Percentiles rank a stretch among this genome's conserved stretches.
phyloP scores from a whole-genome alignment of 2,888 invertebrate genomes.

The Chloromyia formosa region DNA sequence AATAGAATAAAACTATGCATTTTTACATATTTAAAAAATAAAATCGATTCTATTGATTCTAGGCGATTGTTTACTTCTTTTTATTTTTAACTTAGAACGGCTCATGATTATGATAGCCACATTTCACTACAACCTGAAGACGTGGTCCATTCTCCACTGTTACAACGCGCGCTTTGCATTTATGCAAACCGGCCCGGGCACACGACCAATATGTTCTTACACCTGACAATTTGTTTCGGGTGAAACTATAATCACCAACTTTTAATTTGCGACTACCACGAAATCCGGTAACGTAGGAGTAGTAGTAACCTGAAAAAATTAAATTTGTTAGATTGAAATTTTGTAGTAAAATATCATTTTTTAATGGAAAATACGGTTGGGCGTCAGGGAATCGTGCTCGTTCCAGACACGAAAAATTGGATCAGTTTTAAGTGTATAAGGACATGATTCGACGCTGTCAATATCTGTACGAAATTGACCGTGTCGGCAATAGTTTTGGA shows the following conservation, averaged over 20 bases:
- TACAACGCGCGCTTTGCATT: constrained; percentile 64
- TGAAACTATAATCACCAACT: constrained; percentile 63
- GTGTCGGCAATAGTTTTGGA: no score
- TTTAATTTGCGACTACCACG: constrained; percentile 64
- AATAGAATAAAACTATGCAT: no score
- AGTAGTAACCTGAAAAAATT: constrained; percentile 53
- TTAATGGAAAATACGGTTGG: no score
- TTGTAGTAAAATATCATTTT: no score
- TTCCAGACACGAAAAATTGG: no score
- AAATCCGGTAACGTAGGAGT: constrained; percentile 63
- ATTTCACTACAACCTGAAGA: constrained; percentile 62
- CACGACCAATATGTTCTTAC: constrained; percentile 64
- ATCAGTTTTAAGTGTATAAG: no score
- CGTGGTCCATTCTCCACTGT: constrained; percentile 58
- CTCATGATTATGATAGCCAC: constrained; percentile 63
- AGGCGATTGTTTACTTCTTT: no score
- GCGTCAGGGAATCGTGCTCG: no score
- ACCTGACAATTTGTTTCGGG: constrained; percentile 62
- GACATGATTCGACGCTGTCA: no score
- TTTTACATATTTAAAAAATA: no score
- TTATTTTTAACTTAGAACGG: constrained; percentile 64
- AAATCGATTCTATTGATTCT: no score
- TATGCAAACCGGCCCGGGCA: constrained; percentile 63
- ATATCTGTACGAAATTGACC: no score
- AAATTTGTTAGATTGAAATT: constrained; percentile 15